Evolutionary conservation across 1,140 invertebrate genomes (phyloP), one percentile per base, ranked within the genome.

Genomic region (Meloidogyne exigua): DNA sequence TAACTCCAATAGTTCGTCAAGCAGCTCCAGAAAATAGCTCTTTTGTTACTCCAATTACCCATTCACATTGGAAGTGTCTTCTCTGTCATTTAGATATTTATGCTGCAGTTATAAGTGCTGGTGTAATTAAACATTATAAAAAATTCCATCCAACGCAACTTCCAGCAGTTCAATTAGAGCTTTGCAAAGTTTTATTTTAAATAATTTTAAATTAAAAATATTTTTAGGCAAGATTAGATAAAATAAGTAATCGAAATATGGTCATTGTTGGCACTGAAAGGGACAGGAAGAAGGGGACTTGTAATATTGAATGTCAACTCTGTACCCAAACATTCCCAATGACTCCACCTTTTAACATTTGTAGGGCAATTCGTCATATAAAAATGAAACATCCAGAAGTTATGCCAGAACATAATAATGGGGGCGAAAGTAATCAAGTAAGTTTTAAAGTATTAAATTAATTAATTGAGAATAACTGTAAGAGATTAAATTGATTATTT

Each of bases 41-140:
- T 21, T 84, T 72, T 44, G 76, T 84, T 42, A 64, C 85, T 28
- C 69, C 79, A 13, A 49, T 84, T 26, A 80, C 79, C 11, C 83
- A 84, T 23, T 84, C 83, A 32, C 83, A 84, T 69, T 84, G 83
- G 83, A 82, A 77, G 57, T 84, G 83, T 70, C 79, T 79, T 70
- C 36, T 84, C 10, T 84, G 83, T 70, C n/a, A 69, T 23, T 26
- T 62, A 13, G 82, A 86, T 69, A 84, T 84, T 72, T 72, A 81
- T 28, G 83, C 84, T 25, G 83, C 83, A 57, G 83, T 84, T 21
- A 84, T 84, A 67, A 86, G 84, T 69, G 83, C 83, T n/a, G 84
- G 84, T 0, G 83, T 84, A 4, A 84, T 84, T 39, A 66, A 75
- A 42, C 83, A 84, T 74, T 84, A 74, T 72, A 81, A 83, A 62